Conservation (phyloP, 2,113 vertebrate species). For the Esox niger region DNA sequence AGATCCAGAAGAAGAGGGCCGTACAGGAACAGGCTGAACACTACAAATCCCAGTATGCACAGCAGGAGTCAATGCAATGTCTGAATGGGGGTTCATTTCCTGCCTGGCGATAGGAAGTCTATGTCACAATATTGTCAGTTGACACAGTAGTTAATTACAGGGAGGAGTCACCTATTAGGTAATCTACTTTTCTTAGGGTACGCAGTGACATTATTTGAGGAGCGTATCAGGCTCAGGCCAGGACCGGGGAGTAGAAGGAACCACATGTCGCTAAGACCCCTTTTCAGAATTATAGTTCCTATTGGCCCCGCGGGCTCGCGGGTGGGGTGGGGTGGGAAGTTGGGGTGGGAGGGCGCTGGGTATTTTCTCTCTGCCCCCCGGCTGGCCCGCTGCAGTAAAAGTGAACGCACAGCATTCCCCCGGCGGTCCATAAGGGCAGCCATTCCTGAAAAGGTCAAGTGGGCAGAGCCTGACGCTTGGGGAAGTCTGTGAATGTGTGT, state of each 20-base stretch:
- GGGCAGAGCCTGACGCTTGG: conserved; percentile 6
- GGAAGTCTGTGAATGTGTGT: conserved; percentile 18
- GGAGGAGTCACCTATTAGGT: too few relatives aligned
- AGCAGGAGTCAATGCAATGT: background rate
- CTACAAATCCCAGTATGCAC: conserved; percentile 1
- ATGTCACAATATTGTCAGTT: too few relatives aligned
- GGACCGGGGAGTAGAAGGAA: conserved; percentile 7
- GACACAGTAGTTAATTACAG: too few relatives aligned
- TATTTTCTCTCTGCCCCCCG: background rate
- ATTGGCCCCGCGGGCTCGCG: too few relatives aligned
- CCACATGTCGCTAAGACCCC: conserved; percentile 14
- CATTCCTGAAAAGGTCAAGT: conserved; percentile 57
- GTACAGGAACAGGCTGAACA: background rate
- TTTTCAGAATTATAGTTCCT: background rate
- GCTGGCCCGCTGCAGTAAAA: conserved; percentile 22
- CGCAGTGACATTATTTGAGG: background rate
- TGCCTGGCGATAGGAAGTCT: too few relatives aligned
- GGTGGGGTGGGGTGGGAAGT: too few relatives aligned
- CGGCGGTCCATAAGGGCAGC: conserved; percentile 28
- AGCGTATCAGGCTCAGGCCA: conserved; percentile 23
- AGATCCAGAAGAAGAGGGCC: conserved; percentile 53
- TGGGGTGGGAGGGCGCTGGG: too few relatives aligned
- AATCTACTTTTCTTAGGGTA: too few relatives aligned
- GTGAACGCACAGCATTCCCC: conserved; percentile 26
- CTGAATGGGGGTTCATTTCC: too few relatives aligned